Conservation (phyloP, 2,888 invertebrate genomes). For the Spodoptera exigua region DNA sequence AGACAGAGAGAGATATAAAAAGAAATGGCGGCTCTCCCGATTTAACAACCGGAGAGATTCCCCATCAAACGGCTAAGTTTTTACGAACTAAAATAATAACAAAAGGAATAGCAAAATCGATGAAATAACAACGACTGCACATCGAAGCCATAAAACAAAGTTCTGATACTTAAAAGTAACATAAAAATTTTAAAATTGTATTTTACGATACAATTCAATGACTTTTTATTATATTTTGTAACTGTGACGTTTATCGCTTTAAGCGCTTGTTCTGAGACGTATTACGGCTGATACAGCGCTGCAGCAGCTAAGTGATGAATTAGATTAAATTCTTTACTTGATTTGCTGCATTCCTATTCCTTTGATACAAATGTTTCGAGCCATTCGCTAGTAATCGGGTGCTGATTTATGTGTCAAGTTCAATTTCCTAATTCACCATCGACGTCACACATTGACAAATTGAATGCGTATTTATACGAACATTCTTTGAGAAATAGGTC, state of each 20-base stretch:
- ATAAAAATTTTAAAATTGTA: slow-evolving; percentile 57
- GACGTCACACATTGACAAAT: too few species aligned
- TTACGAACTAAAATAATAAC: slow-evolving; percentile 40
- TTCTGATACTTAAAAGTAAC: slow-evolving; percentile 54
- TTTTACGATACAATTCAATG: slow-evolving; percentile 60
- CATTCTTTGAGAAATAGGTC: too few species aligned
- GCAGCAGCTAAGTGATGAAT: slow-evolving; percentile 38
- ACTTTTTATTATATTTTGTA: slow-evolving; percentile 58
- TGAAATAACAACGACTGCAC: slow-evolving; percentile 54
- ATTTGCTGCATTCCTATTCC: slow-evolving; percentile 39
- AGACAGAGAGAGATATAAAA: slow-evolving; percentile 9
- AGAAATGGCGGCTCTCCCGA: slow-evolving; percentile 12
- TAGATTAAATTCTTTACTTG: slow-evolving; percentile 41
- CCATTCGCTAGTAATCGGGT: too few species aligned
- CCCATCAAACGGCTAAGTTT: slow-evolving; percentile 32
- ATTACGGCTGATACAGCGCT: slow-evolving; percentile 47
- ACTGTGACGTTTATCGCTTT: slow-evolving; percentile 55
- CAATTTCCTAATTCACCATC: too few species aligned
- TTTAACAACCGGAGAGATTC: slow-evolving; percentile 6
- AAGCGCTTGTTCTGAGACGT: slow-evolving; percentile 52
- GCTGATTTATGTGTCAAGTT: too few species aligned
- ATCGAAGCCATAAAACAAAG: slow-evolving; percentile 50
- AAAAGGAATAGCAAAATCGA: slow-evolving; percentile 39
- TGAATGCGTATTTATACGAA: too few species aligned
- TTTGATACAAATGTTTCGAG: slow-evolving; percentile 11